Evolutionary conservation across 2,888 invertebrate species (phyloP), one percentile per base, ranked within the genome.

Genomic region (Mythimna lalbum): DNA sequence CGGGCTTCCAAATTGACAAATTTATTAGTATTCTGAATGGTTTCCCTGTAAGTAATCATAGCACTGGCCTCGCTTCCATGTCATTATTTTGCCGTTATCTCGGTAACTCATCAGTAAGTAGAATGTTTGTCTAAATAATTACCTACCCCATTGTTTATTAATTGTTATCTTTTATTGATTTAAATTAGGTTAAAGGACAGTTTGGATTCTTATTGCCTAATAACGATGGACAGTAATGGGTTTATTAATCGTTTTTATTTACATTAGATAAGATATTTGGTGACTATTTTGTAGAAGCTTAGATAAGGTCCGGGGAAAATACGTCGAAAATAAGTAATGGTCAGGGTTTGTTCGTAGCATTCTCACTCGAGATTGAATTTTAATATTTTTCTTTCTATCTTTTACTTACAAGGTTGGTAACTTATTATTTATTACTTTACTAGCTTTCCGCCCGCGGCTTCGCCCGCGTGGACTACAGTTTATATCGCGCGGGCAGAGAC

Each of bases 11-110:
- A 67, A 64, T 63, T 77, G 49, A 77, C 61, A 59, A 76, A 71
- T 81, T 81, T 62, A 78, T 77, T 71, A 49, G 79, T 62, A 57
- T 67, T 71, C 53, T 62, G 63, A 71, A 64, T 67, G 72, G 72
- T 53, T 81, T 81, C 67, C 72, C 61, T 55, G 63, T 64, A 59
- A 67, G 59, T 71, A 52, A 69, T 49, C 39, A 55, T 63, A 49
- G 19, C 10, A 50, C 57, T 55, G 78, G 19, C 78, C 78, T 81
- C 57, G 49, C 65, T 60, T 70, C 60, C 61, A 64, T 59, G 49
- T 75, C 27, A 80, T 67, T 75, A 75, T 67, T 67, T 67, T 21
- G n/a, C 49, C 64, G 62, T 50, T 75, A 80, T 60, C 76, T 76
- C 50, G 19, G 62, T 33, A 63, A 50, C 33, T 52, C 43, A 47